Percentiles rank a stretch among this genome's conserved stretches.
These are phyloP conservation scores for Hiodon alosoides DNA, from an alignment of 2,113 vertebrate genomes.

Conservation along the genomic window DNA sequence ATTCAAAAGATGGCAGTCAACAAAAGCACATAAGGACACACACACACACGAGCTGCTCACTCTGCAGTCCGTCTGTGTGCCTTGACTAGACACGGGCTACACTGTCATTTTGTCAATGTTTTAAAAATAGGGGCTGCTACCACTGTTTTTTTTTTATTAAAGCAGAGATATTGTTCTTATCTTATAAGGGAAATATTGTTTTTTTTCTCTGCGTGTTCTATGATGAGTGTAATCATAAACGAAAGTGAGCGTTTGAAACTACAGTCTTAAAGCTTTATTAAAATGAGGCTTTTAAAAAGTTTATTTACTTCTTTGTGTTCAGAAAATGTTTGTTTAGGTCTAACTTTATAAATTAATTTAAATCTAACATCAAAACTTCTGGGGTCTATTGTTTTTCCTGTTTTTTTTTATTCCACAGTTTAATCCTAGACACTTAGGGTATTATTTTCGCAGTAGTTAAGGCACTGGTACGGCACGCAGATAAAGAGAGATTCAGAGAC, in stretches of 20 bases:
- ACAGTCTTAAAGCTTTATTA: background rate
- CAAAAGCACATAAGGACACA: background rate
- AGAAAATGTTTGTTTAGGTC: no score
- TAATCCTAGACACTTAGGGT: slow-evolving; percentile 90
- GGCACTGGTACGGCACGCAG: slow-evolving; percentile 69
- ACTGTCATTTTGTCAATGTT: background rate
- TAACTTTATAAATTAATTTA: no score
- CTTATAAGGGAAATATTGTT: background rate
- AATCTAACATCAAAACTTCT: no score
- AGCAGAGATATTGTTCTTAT: background rate
- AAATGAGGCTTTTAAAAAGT: background rate
- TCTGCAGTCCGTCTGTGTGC: background rate
- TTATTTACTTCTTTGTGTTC: no score
- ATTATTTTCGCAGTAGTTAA: slow-evolving; percentile 88
- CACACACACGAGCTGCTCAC: background rate
- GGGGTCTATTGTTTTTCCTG: background rate
- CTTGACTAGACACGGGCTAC: background rate
- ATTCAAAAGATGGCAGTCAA: background rate
- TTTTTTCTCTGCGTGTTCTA: background rate
- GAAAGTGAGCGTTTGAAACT: no score
- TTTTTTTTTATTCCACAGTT: slow-evolving; percentile 28
- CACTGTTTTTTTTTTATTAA: background rate
- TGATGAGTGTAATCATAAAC: no score
- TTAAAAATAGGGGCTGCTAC: background rate
- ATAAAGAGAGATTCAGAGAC: slow-evolving; percentile 66